Conservation (phyloP, 1,140 invertebrate species). For the Drosophila biarmipes region DNA sequence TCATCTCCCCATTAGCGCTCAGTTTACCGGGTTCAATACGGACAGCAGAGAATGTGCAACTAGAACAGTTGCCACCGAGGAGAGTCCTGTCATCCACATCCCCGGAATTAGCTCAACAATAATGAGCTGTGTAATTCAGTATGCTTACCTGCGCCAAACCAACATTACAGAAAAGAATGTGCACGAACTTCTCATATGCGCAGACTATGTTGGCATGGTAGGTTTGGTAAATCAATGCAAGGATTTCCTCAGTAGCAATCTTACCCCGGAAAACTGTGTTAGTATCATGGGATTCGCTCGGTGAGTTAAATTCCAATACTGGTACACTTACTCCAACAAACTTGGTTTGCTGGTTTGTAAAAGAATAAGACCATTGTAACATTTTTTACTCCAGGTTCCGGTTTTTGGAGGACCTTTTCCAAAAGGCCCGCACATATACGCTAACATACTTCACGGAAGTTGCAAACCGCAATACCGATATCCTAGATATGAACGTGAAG, state of each 20-base stretch:
- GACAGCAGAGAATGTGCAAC: constrained; percentile 67
- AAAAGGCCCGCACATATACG: constrained; percentile 88
- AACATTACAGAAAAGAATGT: constrained; percentile 91
- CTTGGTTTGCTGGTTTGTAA: constrained; percentile 1
- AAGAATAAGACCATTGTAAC: constrained; percentile 53
- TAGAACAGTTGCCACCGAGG: constrained; percentile 85
- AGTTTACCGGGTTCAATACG: constrained; percentile 91
- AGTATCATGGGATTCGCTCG: constrained; percentile 92
- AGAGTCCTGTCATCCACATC: constrained; percentile 86
- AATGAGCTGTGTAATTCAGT: constrained; percentile 91
- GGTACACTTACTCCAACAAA: neutral
- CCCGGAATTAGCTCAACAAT: constrained; percentile 91
- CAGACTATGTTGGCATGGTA: constrained; percentile 92
- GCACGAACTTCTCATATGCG: constrained; percentile 89
- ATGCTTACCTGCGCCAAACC: constrained; percentile 91
- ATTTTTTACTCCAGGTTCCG: constrained; percentile 57
- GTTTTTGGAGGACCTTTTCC: constrained; percentile 88
- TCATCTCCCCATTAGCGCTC: constrained; percentile 86
- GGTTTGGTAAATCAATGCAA: constrained; percentile 91
- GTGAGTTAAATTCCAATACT: constrained; percentile 52
- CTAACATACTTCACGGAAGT: constrained; percentile 91
- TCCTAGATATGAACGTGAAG: constrained; percentile 89
- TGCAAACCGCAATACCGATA: constrained; percentile 88
- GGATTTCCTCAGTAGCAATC: constrained; percentile 88
- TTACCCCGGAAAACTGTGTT: constrained; percentile 92